Evolutionary conservation across 2,113 vertebrate genomes (phyloP).

Genomic region (Chaenogobius annularis): DNA sequence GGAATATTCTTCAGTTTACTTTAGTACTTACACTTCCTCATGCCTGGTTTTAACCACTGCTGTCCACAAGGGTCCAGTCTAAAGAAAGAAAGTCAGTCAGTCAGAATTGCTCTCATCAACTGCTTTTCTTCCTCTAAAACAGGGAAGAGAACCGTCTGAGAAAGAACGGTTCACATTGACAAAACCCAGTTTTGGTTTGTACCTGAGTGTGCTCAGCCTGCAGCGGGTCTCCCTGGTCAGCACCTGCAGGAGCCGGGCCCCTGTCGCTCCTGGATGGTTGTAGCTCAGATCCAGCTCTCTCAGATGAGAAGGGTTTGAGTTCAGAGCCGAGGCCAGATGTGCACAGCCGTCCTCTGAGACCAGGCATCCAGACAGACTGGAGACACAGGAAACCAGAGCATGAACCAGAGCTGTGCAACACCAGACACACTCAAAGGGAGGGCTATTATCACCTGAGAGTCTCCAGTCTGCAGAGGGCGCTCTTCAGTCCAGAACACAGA

Average conservation of each 20-base stretch:
- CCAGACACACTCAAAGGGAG: neutral
- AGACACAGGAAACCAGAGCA: neutral
- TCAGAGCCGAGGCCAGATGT: constrained; percentile 18
- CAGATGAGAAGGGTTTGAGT: neutral
- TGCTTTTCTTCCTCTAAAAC: neutral
- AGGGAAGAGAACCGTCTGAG: neutral
- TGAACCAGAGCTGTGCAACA: neutral
- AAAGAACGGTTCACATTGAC: neutral
- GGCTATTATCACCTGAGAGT: neutral
- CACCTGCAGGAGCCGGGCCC: constrained; percentile 6
- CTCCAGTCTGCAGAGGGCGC: neutral
- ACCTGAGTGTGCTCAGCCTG: constrained; percentile 32
- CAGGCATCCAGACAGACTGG: constrained; percentile 10
- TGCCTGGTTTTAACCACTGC: neutral
- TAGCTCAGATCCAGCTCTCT: constrained; percentile 1
- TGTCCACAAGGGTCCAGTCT: neutral
- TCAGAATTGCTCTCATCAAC: neutral
- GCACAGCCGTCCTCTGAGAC: constrained; percentile 21
- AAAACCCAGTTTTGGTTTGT: neutral
- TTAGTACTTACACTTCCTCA: constrained; percentile 5
- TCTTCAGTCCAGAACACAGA: neutral
- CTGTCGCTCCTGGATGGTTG: constrained; percentile 13
- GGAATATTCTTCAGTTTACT: neutral
- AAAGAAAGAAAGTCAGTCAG: too few relatives aligned
- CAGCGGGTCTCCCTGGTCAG: constrained; percentile 11